Base-by-base conservation (phyloP, 2,797 vertebrate species). In the Diceros bicornis region DNA sequence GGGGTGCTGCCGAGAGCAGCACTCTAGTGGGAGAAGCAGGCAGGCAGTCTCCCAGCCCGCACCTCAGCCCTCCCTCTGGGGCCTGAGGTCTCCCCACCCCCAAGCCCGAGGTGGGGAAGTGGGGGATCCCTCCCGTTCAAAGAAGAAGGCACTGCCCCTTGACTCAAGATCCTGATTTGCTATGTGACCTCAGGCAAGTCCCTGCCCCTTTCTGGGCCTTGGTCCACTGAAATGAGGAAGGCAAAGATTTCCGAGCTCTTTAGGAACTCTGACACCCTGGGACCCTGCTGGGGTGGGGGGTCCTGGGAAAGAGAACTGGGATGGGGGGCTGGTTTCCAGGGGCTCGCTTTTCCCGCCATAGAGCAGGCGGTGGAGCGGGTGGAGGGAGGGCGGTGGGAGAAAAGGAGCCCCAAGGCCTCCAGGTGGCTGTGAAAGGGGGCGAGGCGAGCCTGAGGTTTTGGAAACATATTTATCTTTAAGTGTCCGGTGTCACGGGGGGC, bases 181-280 rank as follows among this genome's bases (percentile, higher is more conserved):
- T 97, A 93, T 97, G 97, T 97, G 94, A 97, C 89, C 81, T 93
- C 94, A 97, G 97, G 97, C 97, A 97, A 97, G 96, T 98, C 32
- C 52, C 94, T 98, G 86, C 55, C 87, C 71, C 72, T 97, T 96
- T 97, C 97, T 96, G 96, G 57, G 88, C 94, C 85, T 86, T 94
- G 74, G 71, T 20, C n/a, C 34, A 37, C 14, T 1, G 85, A 59
- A 96, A 55, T 6, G 21, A 91, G 57, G 27, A 91, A 32, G 57
- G n/a, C 87, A 95, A 89, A 91, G 90, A 89, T 93, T 83, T 79
- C 62, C 12, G 75, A 86, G 55, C 21, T 91, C 68, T 79, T 75
- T 91, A 62, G 55, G 88, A 89, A 71, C 64, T 55, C 61, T 27
- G 91, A 87, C 44, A 13, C 27, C 57, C 93, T 82, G 69, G 78